Evolutionary conservation across 2,797 vertebrate species (phyloP).

Genomic region (Gadopsis bispinosus): DNA sequence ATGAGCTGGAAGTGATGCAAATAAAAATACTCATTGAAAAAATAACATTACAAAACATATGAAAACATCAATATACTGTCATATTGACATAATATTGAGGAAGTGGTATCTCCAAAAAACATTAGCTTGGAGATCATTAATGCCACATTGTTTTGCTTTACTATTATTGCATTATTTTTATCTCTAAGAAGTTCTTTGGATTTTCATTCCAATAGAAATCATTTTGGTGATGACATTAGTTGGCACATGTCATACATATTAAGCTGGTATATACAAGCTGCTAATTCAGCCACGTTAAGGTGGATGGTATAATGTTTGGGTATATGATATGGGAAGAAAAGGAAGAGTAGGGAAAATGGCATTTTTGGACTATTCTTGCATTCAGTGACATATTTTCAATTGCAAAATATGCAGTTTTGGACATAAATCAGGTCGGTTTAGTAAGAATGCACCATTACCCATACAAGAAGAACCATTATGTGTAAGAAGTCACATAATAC

Average conservation of each 20-base stretch:
- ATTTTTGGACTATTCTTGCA: background rate
- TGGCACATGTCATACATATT: background rate
- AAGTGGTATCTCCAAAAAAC: conserved; percentile 3
- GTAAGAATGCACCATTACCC: background rate
- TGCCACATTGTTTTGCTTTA: conserved; percentile 8
- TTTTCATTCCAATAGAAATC: conserved; percentile 6
- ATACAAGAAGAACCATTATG: background rate
- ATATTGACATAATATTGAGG: background rate
- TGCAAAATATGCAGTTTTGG: background rate
- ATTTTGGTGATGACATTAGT: conserved; percentile 16
- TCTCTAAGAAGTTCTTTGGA: background rate
- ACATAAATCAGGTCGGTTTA: background rate
- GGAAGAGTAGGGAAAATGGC: background rate
- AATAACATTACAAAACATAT: conserved; percentile 14
- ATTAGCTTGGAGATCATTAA: conserved; percentile 15
- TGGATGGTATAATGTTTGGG: background rate
- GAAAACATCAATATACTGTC: background rate
- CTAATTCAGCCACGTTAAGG: background rate
- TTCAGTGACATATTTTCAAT: background rate
- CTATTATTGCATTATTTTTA: background rate
- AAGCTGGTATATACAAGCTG: background rate
- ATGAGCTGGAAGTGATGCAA: conserved; percentile 10
- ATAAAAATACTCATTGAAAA: background rate
- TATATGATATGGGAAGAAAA: background rate
- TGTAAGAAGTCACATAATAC: background rate